Evolutionary conservation across 1,140 invertebrate species (phyloP), one percentile per base, ranked within the genome.

Genomic region (Campoletis sonorensis): DNA sequence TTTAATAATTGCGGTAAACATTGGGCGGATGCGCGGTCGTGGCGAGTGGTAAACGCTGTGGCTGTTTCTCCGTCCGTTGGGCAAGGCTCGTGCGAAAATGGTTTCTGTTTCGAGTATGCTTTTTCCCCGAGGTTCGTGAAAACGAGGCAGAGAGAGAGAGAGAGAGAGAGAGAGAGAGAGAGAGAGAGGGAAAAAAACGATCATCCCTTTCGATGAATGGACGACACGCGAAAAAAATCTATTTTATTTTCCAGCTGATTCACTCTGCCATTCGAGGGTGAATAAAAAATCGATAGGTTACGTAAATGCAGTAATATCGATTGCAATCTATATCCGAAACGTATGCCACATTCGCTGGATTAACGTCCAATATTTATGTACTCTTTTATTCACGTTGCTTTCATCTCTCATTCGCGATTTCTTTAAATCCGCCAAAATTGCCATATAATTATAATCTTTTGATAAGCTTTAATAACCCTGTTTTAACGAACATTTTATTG

Each of bases 1-100:
- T 91, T 91, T 89, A 90, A 90, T 90, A 91, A 90, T 91, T 90
- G 88, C 86, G 90, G 89, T 89, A 90, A 91, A 91, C 88, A 89
- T 84, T 86, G 86, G 86, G 81, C 87, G 85, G 51, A 67, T 61
- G 86, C 86, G 87, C 72, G 54, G 37, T 79, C 75, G 61, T 18
- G 40, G 75, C 68, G 68, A 82, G 71, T 37, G 51, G 67, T 80
- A 71, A 70, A 72, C 61, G 51, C 15, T 67, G 54, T 21, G 58
- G 37, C 37, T 73, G 54, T 58, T 3, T 67, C 37, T 30, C 26
- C 64, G 73, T 18, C n/a, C 13, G 67, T 33, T 37, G 67, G 67
- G 4, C 16, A 10, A 70, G 11, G 27, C 67, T 33, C 67, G 67
- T 33, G 30, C 67, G 67, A 33, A 18, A 70, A 70, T 18, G 30